Base-by-base conservation (phyloP, 2,797 vertebrate species). In the Lutjanus argentimaculatus region DNA sequence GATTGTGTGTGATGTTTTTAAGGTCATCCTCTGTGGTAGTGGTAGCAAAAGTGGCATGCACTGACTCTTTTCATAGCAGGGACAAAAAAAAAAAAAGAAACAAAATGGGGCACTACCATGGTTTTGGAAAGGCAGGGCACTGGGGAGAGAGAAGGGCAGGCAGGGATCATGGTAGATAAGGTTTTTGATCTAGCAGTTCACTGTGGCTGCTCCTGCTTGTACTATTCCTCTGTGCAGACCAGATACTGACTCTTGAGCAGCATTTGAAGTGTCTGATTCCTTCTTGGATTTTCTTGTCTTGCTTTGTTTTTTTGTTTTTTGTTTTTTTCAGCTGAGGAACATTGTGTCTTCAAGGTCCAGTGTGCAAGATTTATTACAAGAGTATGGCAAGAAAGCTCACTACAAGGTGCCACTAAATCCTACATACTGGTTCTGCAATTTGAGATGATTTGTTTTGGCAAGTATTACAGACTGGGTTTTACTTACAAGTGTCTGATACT, bases 141-240 rank as follows among this genome's bases (percentile, higher is more conserved):
- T 25, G 10, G 61, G 10, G 21, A 16, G 11, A 46, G 53, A 65
- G 22, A 42, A 66, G 21, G 52, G 17, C 15, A 40, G 46, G 42
- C 57, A 68, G 58, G 14, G 30, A 67, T 48, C 10, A 40, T 30
- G 25, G 62, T 42, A 55, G 49, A 63, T 70, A 64, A 40, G 25
- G 49, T 49, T 17, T 68, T 56, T 57, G 64, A 67, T 82, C 43
- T 49, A 42, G 49, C n/a, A 49, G 55, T 61, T 40, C 22, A 58
- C 19, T 59, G 15, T 65, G 46, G 19, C 22, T 40, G 15, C 58
- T 53, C 19, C 19, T 9, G 22, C 42, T 55, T 61, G 22, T 10
- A 52, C 21, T 65, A n/a, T 53, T 53, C 46, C 55, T 75, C 17
- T 46, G 46, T 59, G 40, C 19, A 70, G 59, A 70, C 21, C 17